Percentiles rank a stretch among this genome's conserved stretches.
Conservation (phyloP, 2,888 invertebrate species). For the Synergus umbraculus region DNA sequence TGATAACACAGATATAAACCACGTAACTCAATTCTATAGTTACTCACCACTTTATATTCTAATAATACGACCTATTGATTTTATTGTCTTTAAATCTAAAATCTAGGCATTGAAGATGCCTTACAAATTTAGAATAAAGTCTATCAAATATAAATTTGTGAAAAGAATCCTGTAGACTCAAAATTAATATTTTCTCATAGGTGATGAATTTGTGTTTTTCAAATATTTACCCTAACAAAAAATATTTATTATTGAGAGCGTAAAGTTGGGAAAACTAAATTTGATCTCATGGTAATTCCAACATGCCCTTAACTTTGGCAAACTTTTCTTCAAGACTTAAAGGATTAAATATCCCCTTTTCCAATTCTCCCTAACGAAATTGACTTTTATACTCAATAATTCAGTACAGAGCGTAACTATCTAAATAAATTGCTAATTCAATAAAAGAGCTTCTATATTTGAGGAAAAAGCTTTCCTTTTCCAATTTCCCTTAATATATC, state of each 20-base stretch:
- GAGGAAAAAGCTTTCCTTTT: too few species aligned
- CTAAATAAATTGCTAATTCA: too few species aligned
- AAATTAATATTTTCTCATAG: too few species aligned
- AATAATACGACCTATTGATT: neutral
- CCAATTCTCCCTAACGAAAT: neutral
- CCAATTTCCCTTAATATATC: too few species aligned
- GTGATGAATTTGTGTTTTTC: too few species aligned
- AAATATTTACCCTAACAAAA: too few species aligned
- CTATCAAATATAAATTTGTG: neutral
- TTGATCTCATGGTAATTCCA: too few species aligned
- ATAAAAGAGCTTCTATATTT: too few species aligned
- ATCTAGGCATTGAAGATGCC: neutral
- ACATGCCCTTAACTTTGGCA: neutral
- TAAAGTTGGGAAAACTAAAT: too few species aligned
- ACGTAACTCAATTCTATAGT: neutral
- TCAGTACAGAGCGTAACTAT: neutral
- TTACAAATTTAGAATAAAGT: neutral
- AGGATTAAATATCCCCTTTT: neutral
- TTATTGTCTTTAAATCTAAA: neutral
- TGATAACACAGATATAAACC: too few species aligned
- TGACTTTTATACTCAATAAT: neutral
- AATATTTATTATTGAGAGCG: too few species aligned
- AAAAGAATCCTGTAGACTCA: too few species aligned
- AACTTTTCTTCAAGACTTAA: neutral
- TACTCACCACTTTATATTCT: neutral